Conservation (phyloP, 2,888 invertebrate species). For the Acheta domesticus region DNA sequence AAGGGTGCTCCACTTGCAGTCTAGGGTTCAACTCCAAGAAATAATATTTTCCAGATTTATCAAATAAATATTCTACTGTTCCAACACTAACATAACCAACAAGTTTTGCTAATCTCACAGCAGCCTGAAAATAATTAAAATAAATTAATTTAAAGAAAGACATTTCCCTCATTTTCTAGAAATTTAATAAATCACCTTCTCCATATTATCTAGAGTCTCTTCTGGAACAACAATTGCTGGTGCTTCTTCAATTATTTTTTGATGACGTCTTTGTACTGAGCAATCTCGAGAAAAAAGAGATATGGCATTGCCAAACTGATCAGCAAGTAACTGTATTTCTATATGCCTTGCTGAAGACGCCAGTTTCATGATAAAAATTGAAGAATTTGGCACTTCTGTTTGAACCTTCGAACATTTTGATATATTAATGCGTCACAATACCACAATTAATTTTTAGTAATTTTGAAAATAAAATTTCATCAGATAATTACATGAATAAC, state of each 20-base stretch:
- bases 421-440: no score
- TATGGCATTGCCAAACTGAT: constrained; percentile 97
- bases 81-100: constrained; percentile 98
- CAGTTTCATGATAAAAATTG: constrained; percentile 97
- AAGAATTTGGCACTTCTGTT: constrained; percentile 96
- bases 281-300: constrained; percentile 98
- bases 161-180: background rate
- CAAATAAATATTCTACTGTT: constrained; percentile 97
- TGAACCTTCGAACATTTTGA: constrained; percentile 64
- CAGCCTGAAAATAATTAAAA: constrained; percentile 60
- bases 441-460: no score
- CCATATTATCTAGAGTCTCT: constrained; percentile 95
- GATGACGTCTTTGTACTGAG: constrained; percentile 96
- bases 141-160: no score
- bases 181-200: constrained; percentile 60
- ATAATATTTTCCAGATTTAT: constrained; percentile 80
- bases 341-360: constrained; percentile 93
- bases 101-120: constrained; percentile 95
- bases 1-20: constrained; percentile 98
- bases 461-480: no score
- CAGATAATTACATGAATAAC: no score
- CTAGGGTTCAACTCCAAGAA: constrained; percentile 98
- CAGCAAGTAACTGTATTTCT: constrained; percentile 95
- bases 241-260: constrained; percentile 99
- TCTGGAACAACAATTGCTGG: constrained; percentile 90